Conservation (phyloP, 2,113 vertebrate species). For the Percina caprodes region DNA sequence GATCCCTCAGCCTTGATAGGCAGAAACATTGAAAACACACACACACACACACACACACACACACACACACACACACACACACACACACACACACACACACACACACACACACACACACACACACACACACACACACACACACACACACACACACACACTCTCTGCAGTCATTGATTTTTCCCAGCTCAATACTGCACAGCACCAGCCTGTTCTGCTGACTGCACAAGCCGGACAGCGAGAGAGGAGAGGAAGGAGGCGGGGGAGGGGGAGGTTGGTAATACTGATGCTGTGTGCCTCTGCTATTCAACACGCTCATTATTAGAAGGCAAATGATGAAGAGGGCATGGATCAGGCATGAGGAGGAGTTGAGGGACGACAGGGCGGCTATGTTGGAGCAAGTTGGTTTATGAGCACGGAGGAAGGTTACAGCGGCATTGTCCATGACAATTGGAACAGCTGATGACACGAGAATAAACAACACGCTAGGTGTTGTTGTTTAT, state of each 20-base stretch:
- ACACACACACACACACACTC: constrained; percentile 10
- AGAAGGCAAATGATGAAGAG: constrained; percentile 58
- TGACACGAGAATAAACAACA: neutral
- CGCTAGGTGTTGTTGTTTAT: no score
- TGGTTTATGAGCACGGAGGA: neutral
- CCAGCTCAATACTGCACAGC: constrained; percentile 80
- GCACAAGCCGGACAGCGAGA: constrained; percentile 73
- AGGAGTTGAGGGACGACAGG: constrained; percentile 43
- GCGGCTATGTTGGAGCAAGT: constrained; percentile 6
- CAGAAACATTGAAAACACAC: constrained; percentile 27
- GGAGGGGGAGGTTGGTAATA: constrained; percentile 31
- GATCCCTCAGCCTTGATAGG: constrained; percentile 52
- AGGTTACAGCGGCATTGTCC: constrained; percentile 16
- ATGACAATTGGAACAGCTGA: constrained; percentile 13
- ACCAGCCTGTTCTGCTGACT: constrained; percentile 83
- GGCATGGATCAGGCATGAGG: constrained; percentile 31
- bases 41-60: constrained; percentile 17
- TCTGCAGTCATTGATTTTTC: constrained; percentile 82
- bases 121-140: no score
- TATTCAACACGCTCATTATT: constrained; percentile 67
- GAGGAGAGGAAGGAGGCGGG: neutral
- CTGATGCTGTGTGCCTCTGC: constrained; percentile 67
- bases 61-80: constrained; percentile 32
- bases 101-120: constrained; percentile 5
- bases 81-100: constrained; percentile 35